These are phyloP conservation scores for Nesogale talazaci DNA, from an alignment of 2,113 vertebrate species.

Conservation along the genomic window DNA sequence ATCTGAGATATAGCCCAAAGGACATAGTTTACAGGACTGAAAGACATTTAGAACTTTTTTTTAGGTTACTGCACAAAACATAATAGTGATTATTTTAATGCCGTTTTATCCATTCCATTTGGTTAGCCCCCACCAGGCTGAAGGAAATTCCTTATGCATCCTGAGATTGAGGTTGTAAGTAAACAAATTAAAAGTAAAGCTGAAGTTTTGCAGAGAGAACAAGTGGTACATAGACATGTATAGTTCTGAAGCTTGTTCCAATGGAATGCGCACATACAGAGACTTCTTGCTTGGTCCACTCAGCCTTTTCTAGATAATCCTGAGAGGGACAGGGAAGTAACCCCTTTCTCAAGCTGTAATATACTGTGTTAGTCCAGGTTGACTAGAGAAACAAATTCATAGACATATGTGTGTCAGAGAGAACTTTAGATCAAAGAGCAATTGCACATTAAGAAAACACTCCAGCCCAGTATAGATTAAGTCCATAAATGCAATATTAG, in stretches of 20 bases:
- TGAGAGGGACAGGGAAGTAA: not conserved
- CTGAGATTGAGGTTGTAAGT: not conserved
- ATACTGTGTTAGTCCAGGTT: too few relatives aligned
- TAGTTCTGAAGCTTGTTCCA: rapidly evolving
- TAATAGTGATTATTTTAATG: not conserved
- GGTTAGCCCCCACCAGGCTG: not conserved
- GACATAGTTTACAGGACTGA: not conserved
- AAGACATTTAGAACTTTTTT: not conserved
- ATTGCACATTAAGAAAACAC: too few relatives aligned
- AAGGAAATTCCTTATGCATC: not conserved
- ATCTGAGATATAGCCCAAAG: too few relatives aligned
- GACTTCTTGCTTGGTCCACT: not conserved
- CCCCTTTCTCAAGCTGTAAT: too few relatives aligned
- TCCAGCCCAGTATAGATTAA: too few relatives aligned
- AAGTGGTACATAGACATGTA: rapidly evolving
- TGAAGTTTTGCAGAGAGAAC: not conserved
- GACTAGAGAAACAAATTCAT: too few relatives aligned
- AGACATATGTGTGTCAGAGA: too few relatives aligned
- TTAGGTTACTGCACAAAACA: not conserved
- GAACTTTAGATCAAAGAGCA: too few relatives aligned
- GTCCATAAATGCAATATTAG: too few relatives aligned
- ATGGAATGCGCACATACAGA: too few relatives aligned
- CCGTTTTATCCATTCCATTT: not conserved
- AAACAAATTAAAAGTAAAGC: not conserved
- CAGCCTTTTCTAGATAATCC: constrained; percentile 4